A percentile compares a stretch with the other conserved stretches of the same genome.
Evolutionary conservation across 2,888 invertebrate species (phyloP).

Genomic region (Agriopis marginaria): DNA sequence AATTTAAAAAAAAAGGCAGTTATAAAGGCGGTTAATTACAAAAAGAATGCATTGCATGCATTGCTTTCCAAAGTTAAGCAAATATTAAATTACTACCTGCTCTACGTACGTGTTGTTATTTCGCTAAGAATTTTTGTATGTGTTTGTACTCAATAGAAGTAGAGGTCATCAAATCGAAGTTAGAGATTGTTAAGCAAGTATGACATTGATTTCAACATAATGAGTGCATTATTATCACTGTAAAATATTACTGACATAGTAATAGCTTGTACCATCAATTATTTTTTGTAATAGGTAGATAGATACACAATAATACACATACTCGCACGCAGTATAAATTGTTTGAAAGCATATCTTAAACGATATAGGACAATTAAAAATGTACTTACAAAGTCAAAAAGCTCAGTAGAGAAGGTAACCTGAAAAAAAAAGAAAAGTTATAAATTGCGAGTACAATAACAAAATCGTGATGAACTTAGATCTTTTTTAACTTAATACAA

Average conservation of each 20-base stretch:
- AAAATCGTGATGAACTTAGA: background rate
- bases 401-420: slow-evolving; percentile 3
- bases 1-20: too few relatives aligned
- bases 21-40: too few relatives aligned
- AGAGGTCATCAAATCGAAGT: slow-evolving; percentile 29
- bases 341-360: background rate
- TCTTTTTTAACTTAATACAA: background rate
- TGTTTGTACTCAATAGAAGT: slow-evolving; percentile 1
- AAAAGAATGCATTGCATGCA: too few relatives aligned
- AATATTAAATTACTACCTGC: background rate
- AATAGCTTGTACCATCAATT: background rate
- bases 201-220: slow-evolving; percentile 20
- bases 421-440: slow-evolving; percentile 8
- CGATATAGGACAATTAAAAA: background rate
- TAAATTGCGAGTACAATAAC: background rate
- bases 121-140: background rate
- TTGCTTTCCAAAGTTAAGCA: background rate
- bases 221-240: background rate
- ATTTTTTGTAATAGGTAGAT: too few relatives aligned
- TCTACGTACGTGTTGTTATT: background rate
- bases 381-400: slow-evolving; percentile 20
- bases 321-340: background rate
- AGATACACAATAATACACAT: too few relatives aligned
- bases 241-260: background rate
- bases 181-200: slow-evolving; percentile 16